Conservation (phyloP, 2,797 vertebrate genomes). For the Borostomias antarcticus region DNA sequence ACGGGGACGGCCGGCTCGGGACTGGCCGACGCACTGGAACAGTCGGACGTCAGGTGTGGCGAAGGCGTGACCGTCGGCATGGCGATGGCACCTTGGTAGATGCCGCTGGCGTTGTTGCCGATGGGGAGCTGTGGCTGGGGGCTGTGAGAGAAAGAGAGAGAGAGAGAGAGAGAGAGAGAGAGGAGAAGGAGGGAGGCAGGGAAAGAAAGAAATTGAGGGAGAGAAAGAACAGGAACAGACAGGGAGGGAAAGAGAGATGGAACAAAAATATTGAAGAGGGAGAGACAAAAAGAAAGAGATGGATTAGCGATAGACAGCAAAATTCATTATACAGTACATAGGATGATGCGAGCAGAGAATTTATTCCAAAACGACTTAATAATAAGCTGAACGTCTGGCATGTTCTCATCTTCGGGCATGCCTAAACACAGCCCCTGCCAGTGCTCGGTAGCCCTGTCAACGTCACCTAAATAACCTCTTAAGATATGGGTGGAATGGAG, state of each 20-base stretch:
- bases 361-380: constrained; percentile 21
- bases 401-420: constrained; percentile 37
- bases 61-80: constrained; percentile 91
- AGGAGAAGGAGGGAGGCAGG: background rate
- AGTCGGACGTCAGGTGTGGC: constrained; percentile 96
- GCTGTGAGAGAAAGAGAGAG: constrained; percentile 72
- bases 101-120: constrained; percentile 85
- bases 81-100: constrained; percentile 93
- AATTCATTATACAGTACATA: constrained; percentile 21
- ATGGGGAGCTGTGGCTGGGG: constrained; percentile 90
- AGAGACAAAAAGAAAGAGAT: background rate
- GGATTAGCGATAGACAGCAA: background rate
- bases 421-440: constrained; percentile 40
- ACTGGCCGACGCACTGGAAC: constrained; percentile 96
- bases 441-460: constrained; percentile 19
- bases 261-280: background rate
- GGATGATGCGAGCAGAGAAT: constrained; percentile 22
- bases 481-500: constrained; percentile 46
- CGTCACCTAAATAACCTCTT: constrained; percentile 42
- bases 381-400: background rate
- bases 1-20: constrained; percentile 93
- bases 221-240: background rate
- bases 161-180: constrained; percentile 1
- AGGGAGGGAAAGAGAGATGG: background rate
- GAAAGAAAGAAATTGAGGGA: constrained; percentile 4